phyloP scores from a whole-genome alignment of 2,888 invertebrate species.

The Chrysopilus asiliformis region DNA sequence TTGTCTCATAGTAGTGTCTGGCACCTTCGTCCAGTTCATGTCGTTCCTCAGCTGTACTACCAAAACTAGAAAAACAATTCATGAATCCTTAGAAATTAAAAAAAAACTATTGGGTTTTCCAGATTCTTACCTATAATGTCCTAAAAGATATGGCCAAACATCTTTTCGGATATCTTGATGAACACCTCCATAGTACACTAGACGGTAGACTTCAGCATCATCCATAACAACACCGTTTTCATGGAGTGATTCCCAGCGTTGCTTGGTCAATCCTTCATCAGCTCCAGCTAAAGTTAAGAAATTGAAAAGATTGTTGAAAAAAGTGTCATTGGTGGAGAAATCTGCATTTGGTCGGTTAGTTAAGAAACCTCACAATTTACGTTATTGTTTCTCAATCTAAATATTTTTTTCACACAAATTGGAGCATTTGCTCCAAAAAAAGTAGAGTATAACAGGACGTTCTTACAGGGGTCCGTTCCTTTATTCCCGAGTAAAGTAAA shows the following conservation, averaged over 20 bases:
- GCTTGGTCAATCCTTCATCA: slow-evolving; percentile 57
- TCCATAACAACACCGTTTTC: slow-evolving; percentile 47
- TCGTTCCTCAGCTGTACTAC: slow-evolving; percentile 52
- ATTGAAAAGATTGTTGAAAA: not conserved
- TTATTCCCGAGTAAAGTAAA: too few species aligned
- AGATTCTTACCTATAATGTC: slow-evolving; percentile 63
- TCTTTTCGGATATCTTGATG: slow-evolving; percentile 60
- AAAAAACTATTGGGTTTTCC: too few species aligned
- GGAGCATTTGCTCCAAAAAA: too few species aligned
- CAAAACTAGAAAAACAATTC: slow-evolving; percentile 39
- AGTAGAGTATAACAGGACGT: too few species aligned
- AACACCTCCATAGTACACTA: slow-evolving; percentile 81
- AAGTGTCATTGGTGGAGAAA: too few species aligned
- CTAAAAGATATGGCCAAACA: slow-evolving; percentile 82
- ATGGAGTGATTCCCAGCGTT: slow-evolving; percentile 57
- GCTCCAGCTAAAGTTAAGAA: slow-evolving; percentile 39
- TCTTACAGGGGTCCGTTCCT: too few species aligned
- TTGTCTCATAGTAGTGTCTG: slow-evolving; percentile 69
- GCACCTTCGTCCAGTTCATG: slow-evolving; percentile 50
- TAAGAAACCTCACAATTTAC: too few species aligned
- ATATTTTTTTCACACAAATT: too few species aligned
- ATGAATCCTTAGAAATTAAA: too few species aligned
- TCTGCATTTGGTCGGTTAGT: too few species aligned
- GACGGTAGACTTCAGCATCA: slow-evolving; percentile 60
- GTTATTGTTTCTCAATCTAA: too few species aligned